Evolutionary conservation across 2,797 vertebrate genomes (phyloP), one percentile per base, ranked within the genome.

Genomic region (Lates japonicus): DNA sequence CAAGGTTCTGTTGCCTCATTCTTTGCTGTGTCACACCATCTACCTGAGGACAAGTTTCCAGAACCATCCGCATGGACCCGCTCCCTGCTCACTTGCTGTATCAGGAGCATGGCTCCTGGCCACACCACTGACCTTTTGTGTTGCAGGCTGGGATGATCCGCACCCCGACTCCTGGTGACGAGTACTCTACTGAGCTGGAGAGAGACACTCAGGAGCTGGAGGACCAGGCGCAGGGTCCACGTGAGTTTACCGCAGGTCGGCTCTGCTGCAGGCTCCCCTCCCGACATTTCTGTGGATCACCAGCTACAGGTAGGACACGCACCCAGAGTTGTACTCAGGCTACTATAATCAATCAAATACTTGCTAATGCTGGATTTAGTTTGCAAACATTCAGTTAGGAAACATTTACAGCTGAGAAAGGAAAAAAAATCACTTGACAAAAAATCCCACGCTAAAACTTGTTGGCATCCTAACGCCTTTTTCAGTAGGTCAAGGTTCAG

Each of bases 161-260:
- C 80, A 97, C n/a, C n/a, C 97, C 0, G 95, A 97, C 75, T 93
- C 95, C n/a, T n/a, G n/a, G n/a, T 5, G 98, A 99, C 25, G 98
- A 99, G 66, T 99, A 97, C 94, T 98, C 99, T 93, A 99, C 99
- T 39, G 98, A 99, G 3, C 89, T 99, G 94, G 97, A 99, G 89
- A 96, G 94, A 91, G 98, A 98, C 4, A 96, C 96, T 64, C 97
- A 99, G 78, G 95, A 97, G 89, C 95, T 97, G 33, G 98, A 99
- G 92, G 97, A 97, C 70, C 94, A 92, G 60, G 98, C n/a, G 98
- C 46, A 91, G 98, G 70, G 94, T 98, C 84, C 98, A 99, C 49
- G 94, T 98, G 91, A n/a, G 97, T 99, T 49, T 99, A 99, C 94
- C 95, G 97, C 92, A 92, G 98, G 62, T 97, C 98, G 0, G 96